These are phyloP conservation scores for Tetropium fuscum DNA, from an alignment of 2,888 invertebrate species.

Conservation along the genomic window DNA sequence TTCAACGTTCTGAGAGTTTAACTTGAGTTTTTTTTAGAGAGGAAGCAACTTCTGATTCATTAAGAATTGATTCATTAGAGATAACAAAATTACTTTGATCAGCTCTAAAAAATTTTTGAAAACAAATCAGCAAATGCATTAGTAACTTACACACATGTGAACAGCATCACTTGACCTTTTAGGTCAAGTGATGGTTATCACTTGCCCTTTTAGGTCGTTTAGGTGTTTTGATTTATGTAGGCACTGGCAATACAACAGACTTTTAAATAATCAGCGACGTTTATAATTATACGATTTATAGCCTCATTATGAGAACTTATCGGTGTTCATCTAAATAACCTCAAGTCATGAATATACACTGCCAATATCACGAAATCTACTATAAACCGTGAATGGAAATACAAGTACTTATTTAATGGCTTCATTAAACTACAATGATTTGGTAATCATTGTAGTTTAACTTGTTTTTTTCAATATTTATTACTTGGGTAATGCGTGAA, in stretches of 20 bases:
- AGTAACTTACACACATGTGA: too few species aligned
- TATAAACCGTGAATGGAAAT: slow-evolving; percentile 8
- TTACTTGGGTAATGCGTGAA: neutral
- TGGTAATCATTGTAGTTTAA: neutral
- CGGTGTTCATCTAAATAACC: slow-evolving; percentile 11
- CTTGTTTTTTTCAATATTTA: neutral
- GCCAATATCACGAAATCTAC: slow-evolving; percentile 8
- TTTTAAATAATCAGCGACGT: slow-evolving; percentile 2
- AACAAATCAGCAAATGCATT: too few species aligned
- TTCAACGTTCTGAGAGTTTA: too few species aligned
- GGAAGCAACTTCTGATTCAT: too few species aligned
- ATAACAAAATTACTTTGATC: too few species aligned
- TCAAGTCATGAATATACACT: slow-evolving; percentile 11
- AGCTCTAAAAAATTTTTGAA: too few species aligned
- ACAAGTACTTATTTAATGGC: slow-evolving; percentile 7
- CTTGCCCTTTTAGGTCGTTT: too few species aligned
- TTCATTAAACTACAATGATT: slow-evolving; percentile 10
- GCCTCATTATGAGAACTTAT: slow-evolving; percentile 16
- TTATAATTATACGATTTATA: slow-evolving; percentile 5
- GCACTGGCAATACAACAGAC: neutral
- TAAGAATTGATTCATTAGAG: too few species aligned
- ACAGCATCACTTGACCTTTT: too few species aligned
- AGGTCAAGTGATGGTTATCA: too few species aligned
- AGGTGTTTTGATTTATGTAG: slow-evolving; percentile 20
- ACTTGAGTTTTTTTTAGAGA: too few species aligned